phyloP scores from a whole-genome alignment of 1,140 invertebrate species.

The Drosophila rufa region DNA sequence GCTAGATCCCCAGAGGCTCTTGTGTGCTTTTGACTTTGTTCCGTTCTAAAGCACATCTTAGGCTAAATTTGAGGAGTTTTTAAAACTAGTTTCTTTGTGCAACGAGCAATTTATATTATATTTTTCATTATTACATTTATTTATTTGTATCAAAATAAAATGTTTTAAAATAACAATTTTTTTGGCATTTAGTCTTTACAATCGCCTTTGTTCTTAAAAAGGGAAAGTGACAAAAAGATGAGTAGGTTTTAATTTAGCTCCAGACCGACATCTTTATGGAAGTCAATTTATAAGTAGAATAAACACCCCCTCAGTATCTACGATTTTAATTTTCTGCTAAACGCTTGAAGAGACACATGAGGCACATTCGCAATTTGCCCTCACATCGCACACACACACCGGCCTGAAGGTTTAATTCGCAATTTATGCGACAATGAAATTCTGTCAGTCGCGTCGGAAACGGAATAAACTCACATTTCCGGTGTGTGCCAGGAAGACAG shows the following conservation, averaged over 20 bases:
- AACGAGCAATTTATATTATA: too few species aligned
- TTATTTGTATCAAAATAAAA: too few species aligned
- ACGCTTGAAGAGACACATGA: constrained; percentile 22
- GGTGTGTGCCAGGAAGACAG: constrained; percentile 6
- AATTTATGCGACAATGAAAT: constrained; percentile 50
- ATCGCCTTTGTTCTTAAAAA: not conserved
- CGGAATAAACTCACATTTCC: constrained; percentile 45
- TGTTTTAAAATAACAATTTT: not conserved
- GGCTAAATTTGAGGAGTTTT: too few species aligned
- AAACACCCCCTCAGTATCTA: not conserved
- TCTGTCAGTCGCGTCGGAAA: constrained; percentile 44
- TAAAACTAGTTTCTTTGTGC: too few species aligned
- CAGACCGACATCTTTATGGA: not conserved
- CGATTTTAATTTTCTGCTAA: constrained; percentile 45
- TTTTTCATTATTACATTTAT: too few species aligned
- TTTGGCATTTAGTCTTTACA: too few species aligned
- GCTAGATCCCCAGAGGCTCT: too few species aligned
- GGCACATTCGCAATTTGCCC: constrained; percentile 33
- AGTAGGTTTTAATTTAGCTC: not conserved
- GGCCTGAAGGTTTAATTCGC: constrained; percentile 37
- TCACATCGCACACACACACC: constrained; percentile 13
- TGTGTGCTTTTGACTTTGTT: too few species aligned
- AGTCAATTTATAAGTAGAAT: constrained; percentile 20
- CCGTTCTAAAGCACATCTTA: too few species aligned
- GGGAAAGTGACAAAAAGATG: not conserved